These are phyloP conservation scores for Platalea minor DNA, from an alignment of 2,797 vertebrate genomes.

Conservation along the genomic window DNA sequence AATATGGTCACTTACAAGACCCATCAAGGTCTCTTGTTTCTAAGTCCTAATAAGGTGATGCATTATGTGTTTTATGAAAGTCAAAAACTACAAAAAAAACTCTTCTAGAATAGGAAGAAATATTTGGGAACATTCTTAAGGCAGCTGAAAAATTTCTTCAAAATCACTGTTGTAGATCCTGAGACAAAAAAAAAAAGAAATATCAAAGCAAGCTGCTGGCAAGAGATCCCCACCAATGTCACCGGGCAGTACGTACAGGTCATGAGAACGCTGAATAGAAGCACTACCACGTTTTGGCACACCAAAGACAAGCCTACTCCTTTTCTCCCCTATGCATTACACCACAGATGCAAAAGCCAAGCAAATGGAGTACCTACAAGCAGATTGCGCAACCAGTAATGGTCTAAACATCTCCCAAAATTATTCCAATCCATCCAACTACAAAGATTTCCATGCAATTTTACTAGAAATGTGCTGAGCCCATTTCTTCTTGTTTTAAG, in stretches of 20 bases:
- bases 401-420: neutral
- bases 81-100: neutral
- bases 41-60: neutral
- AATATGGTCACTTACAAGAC: neutral
- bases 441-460: neutral
- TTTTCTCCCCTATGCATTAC: accelerated
- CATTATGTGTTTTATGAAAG: neutral
- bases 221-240: neutral
- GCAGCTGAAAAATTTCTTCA: accelerated
- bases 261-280: accelerated
- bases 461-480: neutral
- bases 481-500: neutral
- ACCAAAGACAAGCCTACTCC: neutral
- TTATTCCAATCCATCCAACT: neutral
- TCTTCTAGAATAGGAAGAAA: neutral
- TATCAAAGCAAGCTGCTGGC: neutral
- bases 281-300: accelerated
- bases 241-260: accelerated
- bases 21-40: neutral
- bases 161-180: accelerated
- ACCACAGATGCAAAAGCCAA: neutral
- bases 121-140: accelerated
- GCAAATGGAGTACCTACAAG: accelerated
- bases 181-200: neutral
- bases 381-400: neutral